phyloP scores from a whole-genome alignment of 2,797 vertebrate species.

The Artibeus lituratus region DNA sequence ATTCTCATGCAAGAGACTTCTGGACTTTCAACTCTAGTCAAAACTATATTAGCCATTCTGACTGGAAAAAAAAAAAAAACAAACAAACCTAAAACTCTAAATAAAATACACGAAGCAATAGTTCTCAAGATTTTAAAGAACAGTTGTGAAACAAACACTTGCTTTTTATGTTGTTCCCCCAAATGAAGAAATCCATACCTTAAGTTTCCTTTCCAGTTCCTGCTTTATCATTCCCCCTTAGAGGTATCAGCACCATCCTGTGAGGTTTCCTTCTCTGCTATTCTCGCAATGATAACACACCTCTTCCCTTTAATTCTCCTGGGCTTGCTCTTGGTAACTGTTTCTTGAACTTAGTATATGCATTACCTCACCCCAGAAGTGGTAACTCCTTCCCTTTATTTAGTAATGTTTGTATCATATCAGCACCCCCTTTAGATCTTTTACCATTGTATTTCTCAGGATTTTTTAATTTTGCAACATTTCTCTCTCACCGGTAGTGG shows the following conservation, averaged over 20 bases:
- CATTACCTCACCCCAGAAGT: neutral
- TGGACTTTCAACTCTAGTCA: neutral
- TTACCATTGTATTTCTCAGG: neutral
- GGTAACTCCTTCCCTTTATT: neutral
- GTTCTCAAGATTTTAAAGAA: neutral
- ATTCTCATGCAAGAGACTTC: neutral
- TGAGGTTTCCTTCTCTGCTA: neutral
- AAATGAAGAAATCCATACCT: neutral
- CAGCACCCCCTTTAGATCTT: neutral
- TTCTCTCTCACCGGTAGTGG: neutral
- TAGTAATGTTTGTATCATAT: neutral
- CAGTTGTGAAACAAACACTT: neutral
- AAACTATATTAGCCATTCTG: neutral
- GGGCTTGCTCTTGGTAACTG: neutral
- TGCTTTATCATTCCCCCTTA: neutral
- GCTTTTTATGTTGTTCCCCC: neutral
- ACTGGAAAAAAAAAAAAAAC: too few species aligned
- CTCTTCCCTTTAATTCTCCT: neutral
- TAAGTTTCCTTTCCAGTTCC: neutral
- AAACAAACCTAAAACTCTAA: neutral
- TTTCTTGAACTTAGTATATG: neutral
- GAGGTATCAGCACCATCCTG: neutral
- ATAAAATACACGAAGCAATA: neutral
- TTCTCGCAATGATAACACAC: neutral
- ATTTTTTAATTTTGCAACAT: neutral